Conservation (phyloP, 2,888 invertebrate genomes). For the Trichogramma dendrolimi region DNA sequence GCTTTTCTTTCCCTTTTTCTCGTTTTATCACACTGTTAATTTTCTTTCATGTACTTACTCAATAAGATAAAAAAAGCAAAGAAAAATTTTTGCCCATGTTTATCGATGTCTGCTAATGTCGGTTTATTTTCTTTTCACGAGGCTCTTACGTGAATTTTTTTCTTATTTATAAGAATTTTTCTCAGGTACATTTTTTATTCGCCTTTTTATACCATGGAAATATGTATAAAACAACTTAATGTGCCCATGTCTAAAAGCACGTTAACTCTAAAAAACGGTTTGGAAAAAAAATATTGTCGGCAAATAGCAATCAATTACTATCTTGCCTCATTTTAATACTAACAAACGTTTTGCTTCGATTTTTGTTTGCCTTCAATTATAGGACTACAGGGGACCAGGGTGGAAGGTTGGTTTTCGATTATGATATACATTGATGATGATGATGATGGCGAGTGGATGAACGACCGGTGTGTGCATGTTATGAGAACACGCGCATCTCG, state of each 20-base stretch:
- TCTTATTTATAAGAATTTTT: too few relatives aligned
- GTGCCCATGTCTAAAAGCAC: too few relatives aligned
- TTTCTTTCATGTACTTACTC: background rate
- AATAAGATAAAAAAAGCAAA: background rate
- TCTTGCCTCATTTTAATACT: too few relatives aligned
- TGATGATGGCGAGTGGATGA: too few relatives aligned
- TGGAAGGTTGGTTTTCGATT: constrained; percentile 61
- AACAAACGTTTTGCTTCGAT: constrained; percentile 37
- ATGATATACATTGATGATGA: background rate
- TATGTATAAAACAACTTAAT: too few relatives aligned
- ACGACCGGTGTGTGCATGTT: constrained; percentile 12
- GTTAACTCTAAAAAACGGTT: too few relatives aligned
- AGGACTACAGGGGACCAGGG: constrained; percentile 65
- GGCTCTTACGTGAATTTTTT: too few relatives aligned
- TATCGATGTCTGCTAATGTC: background rate
- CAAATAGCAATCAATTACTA: too few relatives aligned
- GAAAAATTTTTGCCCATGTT: constrained; percentile 8
- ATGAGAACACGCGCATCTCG: background rate
- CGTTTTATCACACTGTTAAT: background rate
- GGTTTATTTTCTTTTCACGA: too few relatives aligned
- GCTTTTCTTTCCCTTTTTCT: background rate
- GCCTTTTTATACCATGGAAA: too few relatives aligned
- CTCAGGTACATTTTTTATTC: too few relatives aligned
- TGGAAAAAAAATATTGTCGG: too few relatives aligned
- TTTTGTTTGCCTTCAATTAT: constrained; percentile 39